These are phyloP conservation scores for Premnoplex brunnescens DNA, from an alignment of 2,797 vertebrate species.

Conservation along the genomic window DNA sequence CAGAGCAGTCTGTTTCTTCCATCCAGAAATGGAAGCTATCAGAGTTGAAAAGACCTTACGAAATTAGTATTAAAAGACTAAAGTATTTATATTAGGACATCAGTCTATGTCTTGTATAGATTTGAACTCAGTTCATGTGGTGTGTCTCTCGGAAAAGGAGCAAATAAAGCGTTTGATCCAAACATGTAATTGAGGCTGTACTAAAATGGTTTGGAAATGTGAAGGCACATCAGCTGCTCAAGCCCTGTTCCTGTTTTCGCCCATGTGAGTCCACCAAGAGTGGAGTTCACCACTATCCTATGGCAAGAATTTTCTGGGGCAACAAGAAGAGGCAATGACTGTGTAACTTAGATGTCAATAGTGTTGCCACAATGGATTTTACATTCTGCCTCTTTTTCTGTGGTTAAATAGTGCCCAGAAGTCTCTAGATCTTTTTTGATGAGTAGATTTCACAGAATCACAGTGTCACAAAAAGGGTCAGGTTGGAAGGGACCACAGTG, in stretches of 20 bases:
- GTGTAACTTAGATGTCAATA: neutral
- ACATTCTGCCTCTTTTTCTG: neutral
- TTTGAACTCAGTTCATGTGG: neutral
- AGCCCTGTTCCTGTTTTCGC: neutral
- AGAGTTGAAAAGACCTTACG: neutral
- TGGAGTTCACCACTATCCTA: neutral
- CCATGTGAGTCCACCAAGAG: neutral
- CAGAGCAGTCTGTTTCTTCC: neutral
- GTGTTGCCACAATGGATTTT: neutral
- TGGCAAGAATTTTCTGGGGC: neutral
- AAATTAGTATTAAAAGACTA: neutral
- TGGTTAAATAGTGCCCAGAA: neutral
- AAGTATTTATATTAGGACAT: neutral
- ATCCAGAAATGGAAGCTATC: neutral
- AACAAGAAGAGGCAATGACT: neutral
- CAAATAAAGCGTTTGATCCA: neutral
- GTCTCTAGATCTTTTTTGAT: neutral
- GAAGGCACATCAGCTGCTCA: neutral
- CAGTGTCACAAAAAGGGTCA: neutral
- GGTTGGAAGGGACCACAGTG: neutral
- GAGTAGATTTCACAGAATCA: neutral
- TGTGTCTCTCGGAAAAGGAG: neutral
- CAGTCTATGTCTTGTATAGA: neutral
- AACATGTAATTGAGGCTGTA: neutral
- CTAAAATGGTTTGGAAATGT: neutral